Base-by-base conservation (phyloP, 1,140 invertebrate species). In the Drosophila neocordata region DNA sequence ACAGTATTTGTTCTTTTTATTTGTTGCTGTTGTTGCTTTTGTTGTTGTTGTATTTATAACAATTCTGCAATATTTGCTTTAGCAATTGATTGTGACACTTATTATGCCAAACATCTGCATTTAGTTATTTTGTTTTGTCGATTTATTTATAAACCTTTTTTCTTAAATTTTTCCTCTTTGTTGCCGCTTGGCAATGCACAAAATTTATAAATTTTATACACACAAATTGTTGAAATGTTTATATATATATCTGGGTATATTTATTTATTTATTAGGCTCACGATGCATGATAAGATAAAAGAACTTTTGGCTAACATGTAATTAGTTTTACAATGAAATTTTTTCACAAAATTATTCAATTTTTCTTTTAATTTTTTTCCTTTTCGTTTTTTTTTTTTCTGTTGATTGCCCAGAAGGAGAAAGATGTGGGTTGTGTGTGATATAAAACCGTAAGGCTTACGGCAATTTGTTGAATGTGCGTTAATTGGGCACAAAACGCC, bases 401-500 rank as follows among this genome's bases (percentile, higher is more conserved):
- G n/a, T 38, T 38, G 37, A 13, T 38, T 38, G 37, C 37, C 37
- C 55, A 18, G 38, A 44, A 18, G n/a, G 41, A 20, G 41, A 48
- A 48, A 48, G 41, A 20, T 15, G 18, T 48, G 41, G 41, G 8
- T 6, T 1, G 2, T 15, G 38, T 15, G 34, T n/a, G 8, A 11
- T 31, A 31, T 2, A 35, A 35, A 35, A 15, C 38, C 13, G 41
- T 22, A 57, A 27, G 58, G 65, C 53, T 44, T 65, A 61, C 63
- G 56, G 68, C 69, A 58, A 68, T 79, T 73, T 79, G 65, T 73
- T 80, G 78, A 78, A 79, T 73, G 80, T 87, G 66, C 69, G 64
- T 83, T 88, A 80, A 90, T 90, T 91, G 82, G 84, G 89, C 89
- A 90, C 89, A 90, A 90, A 91, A 91, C 69, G 85, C 89, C 89